Evolutionary conservation across 2,797 vertebrate species (phyloP).

Genomic region (Prionace glauca): DNA sequence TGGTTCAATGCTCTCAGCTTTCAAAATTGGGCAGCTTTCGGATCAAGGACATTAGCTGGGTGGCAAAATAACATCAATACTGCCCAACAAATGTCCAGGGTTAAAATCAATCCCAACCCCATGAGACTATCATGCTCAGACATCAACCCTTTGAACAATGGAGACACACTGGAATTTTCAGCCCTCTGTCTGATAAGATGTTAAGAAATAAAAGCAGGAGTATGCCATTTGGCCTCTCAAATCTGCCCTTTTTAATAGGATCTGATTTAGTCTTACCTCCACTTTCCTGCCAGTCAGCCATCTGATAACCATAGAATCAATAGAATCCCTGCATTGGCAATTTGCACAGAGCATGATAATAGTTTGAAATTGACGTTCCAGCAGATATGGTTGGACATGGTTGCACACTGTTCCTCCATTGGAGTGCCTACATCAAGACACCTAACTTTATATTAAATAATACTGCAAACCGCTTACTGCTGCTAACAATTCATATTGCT

Average conservation of each 20-base stretch:
- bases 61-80: not conserved
- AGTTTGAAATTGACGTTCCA: not conserved
- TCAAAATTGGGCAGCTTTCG: not conserved
- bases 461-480: not conserved
- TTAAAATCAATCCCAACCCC: not conserved
- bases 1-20: not conserved
- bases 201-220: too few relatives aligned
- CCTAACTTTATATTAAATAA: not conserved
- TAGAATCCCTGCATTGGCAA: not conserved
- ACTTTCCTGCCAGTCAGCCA: too few relatives aligned
- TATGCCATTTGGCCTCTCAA: too few relatives aligned
- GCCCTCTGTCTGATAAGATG: not conserved
- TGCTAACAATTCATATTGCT: not conserved
- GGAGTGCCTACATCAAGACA: not conserved
- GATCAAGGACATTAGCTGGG: not conserved
- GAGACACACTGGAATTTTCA: not conserved
- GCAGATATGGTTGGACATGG: not conserved
- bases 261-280: too few relatives aligned
- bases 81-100: not conserved
- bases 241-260: too few relatives aligned
- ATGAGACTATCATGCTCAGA: not conserved
- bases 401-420: not conserved
- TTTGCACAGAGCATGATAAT: not conserved
- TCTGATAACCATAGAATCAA: too few relatives aligned
- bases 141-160: not conserved